These are phyloP conservation scores for Drosophila atroscutellata DNA, from an alignment of 2,888 invertebrate species.

Conservation along the genomic window DNA sequence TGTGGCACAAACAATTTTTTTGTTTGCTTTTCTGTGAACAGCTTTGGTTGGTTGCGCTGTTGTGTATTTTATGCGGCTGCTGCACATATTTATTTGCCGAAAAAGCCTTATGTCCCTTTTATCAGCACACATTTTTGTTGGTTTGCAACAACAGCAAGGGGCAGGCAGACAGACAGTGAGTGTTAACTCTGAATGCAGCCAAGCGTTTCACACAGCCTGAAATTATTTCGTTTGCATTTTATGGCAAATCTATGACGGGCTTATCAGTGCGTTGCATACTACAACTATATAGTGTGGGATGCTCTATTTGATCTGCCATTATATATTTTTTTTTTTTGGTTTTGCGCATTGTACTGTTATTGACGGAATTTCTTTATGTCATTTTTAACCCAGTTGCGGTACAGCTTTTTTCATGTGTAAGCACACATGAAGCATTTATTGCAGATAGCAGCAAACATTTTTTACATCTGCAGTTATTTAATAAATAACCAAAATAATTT, in stretches of 20 bases:
- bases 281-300: constrained; percentile 1
- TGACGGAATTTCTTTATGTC: constrained; percentile 18
- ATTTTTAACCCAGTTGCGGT: constrained; percentile 13
- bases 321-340: not conserved
- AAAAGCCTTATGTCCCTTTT: constrained; percentile 70
- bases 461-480: not conserved
- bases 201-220: constrained; percentile 47
- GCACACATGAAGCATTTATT: not conserved
- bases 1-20: constrained; percentile 20
- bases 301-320: constrained; percentile 8
- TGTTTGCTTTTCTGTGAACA: not conserved
- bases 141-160: constrained; percentile 6
- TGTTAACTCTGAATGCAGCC: constrained; percentile 30
- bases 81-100: constrained; percentile 74
- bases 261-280: constrained; percentile 42
- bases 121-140: constrained; percentile 32
- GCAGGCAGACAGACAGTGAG: not conserved
- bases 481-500: not conserved
- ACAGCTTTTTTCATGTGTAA: constrained; percentile 2
- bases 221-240: constrained; percentile 56
- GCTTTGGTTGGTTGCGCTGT: constrained; percentile 23
- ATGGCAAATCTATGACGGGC: constrained; percentile 59
- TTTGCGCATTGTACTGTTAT: constrained; percentile 8
- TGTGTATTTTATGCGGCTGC: constrained; percentile 58
- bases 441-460: not conserved